These are phyloP conservation scores for Vespertilio murinus DNA, from an alignment of 2,797 vertebrate genomes.

Conservation along the genomic window DNA sequence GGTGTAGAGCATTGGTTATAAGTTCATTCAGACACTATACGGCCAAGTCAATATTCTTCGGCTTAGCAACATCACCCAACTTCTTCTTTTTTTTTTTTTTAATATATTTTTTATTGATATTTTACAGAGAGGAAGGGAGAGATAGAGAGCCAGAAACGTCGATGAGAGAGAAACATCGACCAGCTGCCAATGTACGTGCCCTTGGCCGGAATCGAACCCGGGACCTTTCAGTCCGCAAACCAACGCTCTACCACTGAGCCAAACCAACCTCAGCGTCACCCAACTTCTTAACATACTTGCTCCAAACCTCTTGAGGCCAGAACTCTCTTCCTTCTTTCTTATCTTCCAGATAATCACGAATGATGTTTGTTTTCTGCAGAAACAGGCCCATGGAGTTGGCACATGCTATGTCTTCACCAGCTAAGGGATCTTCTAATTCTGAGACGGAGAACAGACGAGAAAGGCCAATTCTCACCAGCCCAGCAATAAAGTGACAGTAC, in stretches of 20 bases:
- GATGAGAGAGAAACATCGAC: too few relatives aligned
- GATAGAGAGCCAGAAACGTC: too few relatives aligned
- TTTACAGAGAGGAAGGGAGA: too few relatives aligned
- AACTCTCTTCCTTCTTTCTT: constrained; percentile 91
- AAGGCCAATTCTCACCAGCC: constrained; percentile 94
- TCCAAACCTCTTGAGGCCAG: constrained; percentile 98
- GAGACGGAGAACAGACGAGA: constrained; percentile 96
- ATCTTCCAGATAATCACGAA: constrained; percentile 97
- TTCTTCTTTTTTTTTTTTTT: too few relatives aligned
- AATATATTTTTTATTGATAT: too few relatives aligned
- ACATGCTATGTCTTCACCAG: constrained; percentile 89
- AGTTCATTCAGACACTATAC: constrained; percentile 96
- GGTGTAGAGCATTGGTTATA: constrained; percentile 92
- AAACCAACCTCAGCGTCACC: too few relatives aligned
- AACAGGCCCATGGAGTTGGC: constrained; percentile 98
- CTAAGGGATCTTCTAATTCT: constrained; percentile 91
- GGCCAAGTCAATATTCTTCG: constrained; percentile 90
- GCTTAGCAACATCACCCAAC: constrained; percentile 92
- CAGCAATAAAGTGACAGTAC: constrained; percentile 98
- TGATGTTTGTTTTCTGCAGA: constrained; percentile 99
- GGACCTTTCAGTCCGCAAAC: too few relatives aligned
- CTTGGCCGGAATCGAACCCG: too few relatives aligned
- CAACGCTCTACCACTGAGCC: too few relatives aligned
- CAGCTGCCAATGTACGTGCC: too few relatives aligned
- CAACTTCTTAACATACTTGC: too few relatives aligned